phyloP scores from a whole-genome alignment of 2,888 invertebrate species.

The Plagiodera versicolora region DNA sequence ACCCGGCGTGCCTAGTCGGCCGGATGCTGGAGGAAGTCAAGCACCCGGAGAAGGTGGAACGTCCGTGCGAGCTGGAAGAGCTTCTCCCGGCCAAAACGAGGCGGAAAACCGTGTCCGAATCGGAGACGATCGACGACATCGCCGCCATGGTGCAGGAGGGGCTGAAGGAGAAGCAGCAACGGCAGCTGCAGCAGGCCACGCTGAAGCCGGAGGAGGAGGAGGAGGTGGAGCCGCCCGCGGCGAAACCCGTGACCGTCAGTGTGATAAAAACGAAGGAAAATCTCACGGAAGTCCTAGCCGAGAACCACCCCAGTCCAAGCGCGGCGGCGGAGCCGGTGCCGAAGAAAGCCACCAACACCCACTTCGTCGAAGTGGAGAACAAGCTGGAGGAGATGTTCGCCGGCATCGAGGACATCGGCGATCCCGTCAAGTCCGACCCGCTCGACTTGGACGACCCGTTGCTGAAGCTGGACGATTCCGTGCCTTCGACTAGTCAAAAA shows the following conservation, averaged over 20 bases:
- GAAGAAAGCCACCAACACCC: slow-evolving; percentile 56
- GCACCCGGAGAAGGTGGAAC: slow-evolving; percentile 39
- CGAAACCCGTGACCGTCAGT: slow-evolving; percentile 37
- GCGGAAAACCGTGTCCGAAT: slow-evolving; percentile 65
- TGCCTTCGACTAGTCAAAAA: slow-evolving; percentile 43
- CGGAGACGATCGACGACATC: slow-evolving; percentile 70
- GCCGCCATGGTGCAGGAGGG: slow-evolving; percentile 66
- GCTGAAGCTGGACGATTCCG: slow-evolving; percentile 35
- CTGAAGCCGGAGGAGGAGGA: slow-evolving; percentile 16
- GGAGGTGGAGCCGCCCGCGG: neutral
- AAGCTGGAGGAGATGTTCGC: slow-evolving; percentile 87
- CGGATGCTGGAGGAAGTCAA: slow-evolving; percentile 35
- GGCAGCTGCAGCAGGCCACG: slow-evolving; percentile 31
- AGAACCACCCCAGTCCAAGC: slow-evolving; percentile 13
- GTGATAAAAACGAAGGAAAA: slow-evolving; percentile 46
- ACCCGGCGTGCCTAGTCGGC: slow-evolving; percentile 28
- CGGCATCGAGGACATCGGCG: slow-evolving; percentile 61
- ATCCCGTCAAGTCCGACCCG: slow-evolving; percentile 35
- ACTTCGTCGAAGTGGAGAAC: slow-evolving; percentile 76
- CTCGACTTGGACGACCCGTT: slow-evolving; percentile 32
- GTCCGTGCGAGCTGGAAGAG: slow-evolving; percentile 46
- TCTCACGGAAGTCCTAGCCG: slow-evolving; percentile 39
- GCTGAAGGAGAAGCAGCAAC: slow-evolving; percentile 41
- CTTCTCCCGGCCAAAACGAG: slow-evolving; percentile 53
- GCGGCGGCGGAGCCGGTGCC: slow-evolving; percentile 43